Conservation (phyloP, 1,140 invertebrate genomes). For the Bombyx mandarina region DNA sequence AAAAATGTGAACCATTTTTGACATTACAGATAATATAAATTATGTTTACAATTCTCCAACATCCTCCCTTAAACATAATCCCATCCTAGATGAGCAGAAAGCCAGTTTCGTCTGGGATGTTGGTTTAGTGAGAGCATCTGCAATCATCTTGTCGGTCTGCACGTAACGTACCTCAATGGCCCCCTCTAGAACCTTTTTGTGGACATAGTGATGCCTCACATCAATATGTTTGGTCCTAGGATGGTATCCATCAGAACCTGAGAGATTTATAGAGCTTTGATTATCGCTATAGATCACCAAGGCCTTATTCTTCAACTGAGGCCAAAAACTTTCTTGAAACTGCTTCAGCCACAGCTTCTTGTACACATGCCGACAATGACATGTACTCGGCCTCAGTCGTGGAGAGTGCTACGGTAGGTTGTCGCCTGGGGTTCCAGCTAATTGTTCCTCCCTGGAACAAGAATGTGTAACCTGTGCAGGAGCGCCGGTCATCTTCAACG, state of each 20-base stretch:
- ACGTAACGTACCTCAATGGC: constrained; percentile 17
- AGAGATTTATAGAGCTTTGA: constrained; percentile 24
- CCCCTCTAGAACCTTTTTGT: constrained; percentile 18
- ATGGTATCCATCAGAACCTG: constrained; percentile 22
- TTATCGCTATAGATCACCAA: constrained; percentile 1
- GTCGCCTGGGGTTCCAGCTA: constrained; percentile 24
- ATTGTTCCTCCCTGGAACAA: constrained; percentile 22
- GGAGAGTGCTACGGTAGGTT: constrained; percentile 26
- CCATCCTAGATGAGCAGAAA: constrained; percentile 20
- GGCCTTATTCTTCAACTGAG: neutral
- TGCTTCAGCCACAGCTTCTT: constrained; percentile 24
- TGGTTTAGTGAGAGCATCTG: constrained; percentile 22
- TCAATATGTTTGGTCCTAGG: constrained; percentile 40
- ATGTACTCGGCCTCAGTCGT: constrained; percentile 30
- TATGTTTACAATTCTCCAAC: neutral
- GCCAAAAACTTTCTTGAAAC: constrained; percentile 7
- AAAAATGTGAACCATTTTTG: too few relatives aligned
- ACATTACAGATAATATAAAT: too few relatives aligned
- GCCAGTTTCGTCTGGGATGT: constrained; percentile 16
- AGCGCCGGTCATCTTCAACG: constrained; percentile 16
- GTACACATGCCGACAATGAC: constrained; percentile 21
- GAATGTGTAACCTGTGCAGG: constrained; percentile 28
- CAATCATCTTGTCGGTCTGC: constrained; percentile 20
- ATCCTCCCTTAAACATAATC: constrained; percentile 23
- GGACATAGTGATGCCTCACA: constrained; percentile 26